Evolutionary conservation across 2,113 vertebrate species (phyloP).

Genomic region (Oryzias woworae): DNA sequence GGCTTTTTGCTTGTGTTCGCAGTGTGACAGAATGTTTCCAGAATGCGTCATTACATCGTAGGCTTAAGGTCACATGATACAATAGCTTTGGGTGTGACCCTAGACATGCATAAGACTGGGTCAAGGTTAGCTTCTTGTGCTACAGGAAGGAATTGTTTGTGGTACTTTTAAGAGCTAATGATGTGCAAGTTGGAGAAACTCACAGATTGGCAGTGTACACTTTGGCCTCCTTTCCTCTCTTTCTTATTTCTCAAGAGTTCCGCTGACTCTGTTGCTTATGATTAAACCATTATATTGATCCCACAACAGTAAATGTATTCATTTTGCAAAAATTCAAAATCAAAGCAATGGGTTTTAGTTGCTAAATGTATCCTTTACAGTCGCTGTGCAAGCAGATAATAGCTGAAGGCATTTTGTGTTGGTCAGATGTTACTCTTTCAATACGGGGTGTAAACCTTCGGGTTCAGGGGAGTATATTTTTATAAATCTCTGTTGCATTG

Average conservation of each 20-base stretch:
- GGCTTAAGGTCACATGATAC: conserved; percentile 27
- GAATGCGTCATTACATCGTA: not conserved
- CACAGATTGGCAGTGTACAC: not conserved
- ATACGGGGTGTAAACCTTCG: too few species aligned
- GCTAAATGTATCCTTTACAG: too few species aligned
- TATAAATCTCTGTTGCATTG: too few species aligned
- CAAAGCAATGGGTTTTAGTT: too few species aligned
- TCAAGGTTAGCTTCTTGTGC: conserved; percentile 22
- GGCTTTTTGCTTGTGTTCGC: not conserved
- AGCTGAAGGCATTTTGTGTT: too few species aligned
- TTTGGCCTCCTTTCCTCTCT: not conserved
- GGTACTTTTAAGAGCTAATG: conserved; percentile 10
- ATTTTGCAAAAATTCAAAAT: too few species aligned
- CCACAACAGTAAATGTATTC: too few species aligned
- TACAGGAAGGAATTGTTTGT: conserved; percentile 13
- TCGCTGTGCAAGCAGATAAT: too few species aligned
- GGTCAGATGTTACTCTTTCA: too few species aligned
- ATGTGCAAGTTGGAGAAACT: not conserved
- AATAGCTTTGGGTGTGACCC: conserved; percentile 28
- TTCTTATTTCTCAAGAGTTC: not conserved
- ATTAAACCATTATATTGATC: too few species aligned
- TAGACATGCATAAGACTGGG: not conserved
- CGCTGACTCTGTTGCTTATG: not conserved
- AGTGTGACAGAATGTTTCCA: conserved; percentile 11
- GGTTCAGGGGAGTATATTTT: too few species aligned